Percentiles rank a stretch among this genome's conserved stretches.
These are phyloP conservation scores for Rhinella marina DNA, from an alignment of 2,797 vertebrate species.

Conservation along the genomic window DNA sequence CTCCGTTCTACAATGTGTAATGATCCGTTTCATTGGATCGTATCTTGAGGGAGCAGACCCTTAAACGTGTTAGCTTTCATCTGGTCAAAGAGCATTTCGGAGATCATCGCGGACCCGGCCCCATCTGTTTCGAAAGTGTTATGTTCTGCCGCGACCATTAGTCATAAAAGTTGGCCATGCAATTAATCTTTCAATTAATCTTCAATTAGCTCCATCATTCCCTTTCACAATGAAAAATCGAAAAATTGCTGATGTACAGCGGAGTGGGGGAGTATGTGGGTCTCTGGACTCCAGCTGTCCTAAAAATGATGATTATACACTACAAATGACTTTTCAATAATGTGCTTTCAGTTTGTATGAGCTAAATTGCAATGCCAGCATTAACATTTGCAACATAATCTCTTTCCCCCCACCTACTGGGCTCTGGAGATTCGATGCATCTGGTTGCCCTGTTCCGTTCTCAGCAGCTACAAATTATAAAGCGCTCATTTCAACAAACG, in stretches of 20 bases:
- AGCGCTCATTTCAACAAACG: slow-evolving; percentile 46
- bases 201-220: slow-evolving; percentile 77
- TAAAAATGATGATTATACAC: slow-evolving; percentile 72
- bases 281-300: slow-evolving; percentile 60
- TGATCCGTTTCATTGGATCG: slow-evolving; percentile 39
- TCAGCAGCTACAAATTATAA: slow-evolving; percentile 57
- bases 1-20: slow-evolving; percentile 24
- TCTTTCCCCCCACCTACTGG: slow-evolving; percentile 65
- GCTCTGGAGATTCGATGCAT: slow-evolving; percentile 66
- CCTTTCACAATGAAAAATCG: slow-evolving; percentile 70
- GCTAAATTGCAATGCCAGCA: slow-evolving; percentile 71
- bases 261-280: slow-evolving; percentile 66
- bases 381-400: slow-evolving; percentile 65
- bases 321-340: slow-evolving; percentile 67
- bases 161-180: slow-evolving; percentile 53
- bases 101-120: slow-evolving; percentile 35
- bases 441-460: slow-evolving; percentile 65
- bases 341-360: slow-evolving; percentile 60
- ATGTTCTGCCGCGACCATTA: slow-evolving; percentile 52
- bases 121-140: slow-evolving; percentile 47
- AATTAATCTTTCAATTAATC: slow-evolving; percentile 71
- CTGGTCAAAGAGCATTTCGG: slow-evolving; percentile 18
- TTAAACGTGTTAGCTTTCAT: slow-evolving; percentile 45
- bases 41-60: slow-evolving; percentile 45
- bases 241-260: slow-evolving; percentile 73